Base-by-base conservation (phyloP, 2,888 invertebrate genomes). In the Neoascia interrupta region DNA sequence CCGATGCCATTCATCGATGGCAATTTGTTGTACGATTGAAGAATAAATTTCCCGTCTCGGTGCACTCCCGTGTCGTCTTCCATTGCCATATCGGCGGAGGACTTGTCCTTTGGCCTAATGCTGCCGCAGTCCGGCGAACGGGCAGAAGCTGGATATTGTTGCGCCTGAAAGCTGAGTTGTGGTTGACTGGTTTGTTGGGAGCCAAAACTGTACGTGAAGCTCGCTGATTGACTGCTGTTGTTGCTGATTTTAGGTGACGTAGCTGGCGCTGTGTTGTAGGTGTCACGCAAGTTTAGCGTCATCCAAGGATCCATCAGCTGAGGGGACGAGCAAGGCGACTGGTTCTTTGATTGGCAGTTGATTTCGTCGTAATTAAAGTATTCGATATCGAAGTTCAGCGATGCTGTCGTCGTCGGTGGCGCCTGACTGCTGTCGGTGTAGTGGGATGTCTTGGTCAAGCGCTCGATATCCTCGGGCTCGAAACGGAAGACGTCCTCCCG, bases 321-420 rank as follows among this genome's bases (percentile, higher is more conserved):
- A 2, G 89, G 89, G 18, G 89, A 88, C 3, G 88, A 87, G 79
- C 89, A 89, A 1, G 88, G 88, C 6, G 89, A 89, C 81, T 89
- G 89, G 81, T 88, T 87, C 82, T 89, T 89, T 41, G 89, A 89
- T 83, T 89, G 88, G 74, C 89, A 89, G 85, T 89, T 89, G 75
- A 89, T 87, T 83, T 89, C 89, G 70, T 89, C 86, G 82, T 88
- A 89, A 84, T 89, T 89, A 81, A 88, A 88, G 81, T 89, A 89
- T 81, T 88, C 88, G 63, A 85, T 86, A 73, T 88, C 87, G 45
- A 88, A 82, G 79, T 86, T 85, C 31, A 85, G 76, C 5, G 81
- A 69, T 28, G 83, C 83, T 16, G 72, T 39, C 36, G 63, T 83
- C 81, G 15, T 26, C 41, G 34, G 34, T 53, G n/a, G 81, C 13